Percentiles rank a stretch among this genome's conserved stretches.
Evolutionary conservation across 2,888 invertebrate species (phyloP).

Genomic region (Pycnomerus fuliginosus): DNA sequence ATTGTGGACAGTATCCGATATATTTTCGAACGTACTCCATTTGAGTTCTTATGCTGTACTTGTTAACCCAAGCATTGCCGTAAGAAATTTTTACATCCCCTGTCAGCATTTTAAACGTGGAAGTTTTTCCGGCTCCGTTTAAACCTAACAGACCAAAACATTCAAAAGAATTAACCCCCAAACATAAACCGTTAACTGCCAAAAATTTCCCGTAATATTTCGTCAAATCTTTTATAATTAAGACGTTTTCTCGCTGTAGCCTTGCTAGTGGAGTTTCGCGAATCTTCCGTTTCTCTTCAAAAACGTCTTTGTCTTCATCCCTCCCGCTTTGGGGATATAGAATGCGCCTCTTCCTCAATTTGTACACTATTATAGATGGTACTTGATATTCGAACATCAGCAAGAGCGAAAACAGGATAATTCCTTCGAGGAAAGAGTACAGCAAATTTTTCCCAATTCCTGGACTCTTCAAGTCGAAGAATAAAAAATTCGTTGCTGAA

Average conservation of each 20-base stretch:
- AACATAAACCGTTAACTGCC: conserved; percentile 71
- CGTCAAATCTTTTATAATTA: conserved; percentile 66
- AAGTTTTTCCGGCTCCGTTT: conserved; percentile 86
- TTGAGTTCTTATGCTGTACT: conserved; percentile 51
- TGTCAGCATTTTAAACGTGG: conserved; percentile 88
- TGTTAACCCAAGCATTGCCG: conserved; percentile 67
- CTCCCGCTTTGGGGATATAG: conserved; percentile 20
- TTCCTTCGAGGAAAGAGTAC: conserved; percentile 59
- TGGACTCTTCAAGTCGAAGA: conserved; percentile 66
- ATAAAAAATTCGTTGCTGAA: conserved; percentile 43
- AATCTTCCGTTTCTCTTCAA: conserved; percentile 57
- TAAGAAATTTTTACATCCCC: conserved; percentile 73
- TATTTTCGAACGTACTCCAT: conserved; percentile 61
- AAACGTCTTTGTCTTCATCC: conserved; percentile 58
- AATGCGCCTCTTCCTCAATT: conserved; percentile 20
- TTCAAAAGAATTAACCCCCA: conserved; percentile 70
- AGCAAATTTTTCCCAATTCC: conserved; percentile 70
- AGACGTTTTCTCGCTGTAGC: conserved; percentile 51
- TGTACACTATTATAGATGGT: conserved; percentile 54
- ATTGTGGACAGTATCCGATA: conserved; percentile 60
- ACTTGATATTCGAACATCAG: conserved; percentile 65
- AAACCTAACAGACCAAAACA: conserved; percentile 82
- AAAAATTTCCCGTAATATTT: conserved; percentile 70
- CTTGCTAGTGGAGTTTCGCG: conserved; percentile 47
- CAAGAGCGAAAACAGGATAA: conserved; percentile 62